Conservation (phyloP, 2,888 invertebrate species). For the Aleiodes alternator region DNA sequence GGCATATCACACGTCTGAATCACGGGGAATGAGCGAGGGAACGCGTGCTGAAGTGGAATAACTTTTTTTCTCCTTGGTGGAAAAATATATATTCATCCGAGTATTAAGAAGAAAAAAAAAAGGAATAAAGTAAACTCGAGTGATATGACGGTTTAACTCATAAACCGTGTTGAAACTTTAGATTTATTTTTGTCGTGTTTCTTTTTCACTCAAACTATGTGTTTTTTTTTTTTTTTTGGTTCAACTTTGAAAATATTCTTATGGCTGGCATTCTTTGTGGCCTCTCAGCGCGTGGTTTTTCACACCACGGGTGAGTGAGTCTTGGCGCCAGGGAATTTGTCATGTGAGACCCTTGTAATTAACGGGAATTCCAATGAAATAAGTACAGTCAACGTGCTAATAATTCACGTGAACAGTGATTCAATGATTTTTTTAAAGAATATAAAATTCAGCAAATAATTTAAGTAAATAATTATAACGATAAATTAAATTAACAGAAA, state of each 20-base stretch:
- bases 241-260: conserved; percentile 2
- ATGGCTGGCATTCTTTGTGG: conserved; percentile 16
- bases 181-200: not conserved
- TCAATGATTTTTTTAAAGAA: not conserved
- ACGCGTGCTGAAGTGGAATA: too few species aligned
- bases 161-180: not conserved
- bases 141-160: too few species aligned
- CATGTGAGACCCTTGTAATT: conserved; percentile 57
- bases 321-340: conserved; percentile 61
- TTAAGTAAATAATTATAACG: too few species aligned
- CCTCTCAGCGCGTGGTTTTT: conserved; percentile 29
- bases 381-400: conserved; percentile 6
- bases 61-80: too few species aligned
- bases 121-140: too few species aligned
- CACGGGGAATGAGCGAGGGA: too few species aligned
- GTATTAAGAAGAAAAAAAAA: too few species aligned
- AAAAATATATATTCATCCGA: too few species aligned
- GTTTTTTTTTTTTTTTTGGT: not conserved
- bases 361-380: conserved; percentile 57
- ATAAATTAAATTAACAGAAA: too few species aligned
- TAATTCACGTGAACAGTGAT: not conserved
- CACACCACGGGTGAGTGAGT: conserved; percentile 14
- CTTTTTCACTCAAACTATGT: not conserved
- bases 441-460: too few species aligned
- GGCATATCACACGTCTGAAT: not conserved